Percentiles rank a stretch among this genome's conserved stretches.
These are phyloP conservation scores for Parasteatoda lunata DNA, from an alignment of 2,888 invertebrate genomes.

Conservation along the genomic window DNA sequence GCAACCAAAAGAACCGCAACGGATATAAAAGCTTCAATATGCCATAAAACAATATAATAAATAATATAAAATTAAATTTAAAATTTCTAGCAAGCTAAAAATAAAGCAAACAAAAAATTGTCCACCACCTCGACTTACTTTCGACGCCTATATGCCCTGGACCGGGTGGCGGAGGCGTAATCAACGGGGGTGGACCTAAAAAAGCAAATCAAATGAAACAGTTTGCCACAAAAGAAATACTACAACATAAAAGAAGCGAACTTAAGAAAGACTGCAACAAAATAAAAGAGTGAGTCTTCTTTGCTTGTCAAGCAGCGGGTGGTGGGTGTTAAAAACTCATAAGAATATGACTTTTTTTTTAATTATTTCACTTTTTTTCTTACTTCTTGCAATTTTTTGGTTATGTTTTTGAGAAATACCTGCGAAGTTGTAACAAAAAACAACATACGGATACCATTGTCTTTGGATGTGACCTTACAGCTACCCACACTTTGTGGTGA, in stretches of 20 bases:
- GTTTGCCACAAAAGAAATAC: constrained; percentile 24
- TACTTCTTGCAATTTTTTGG: neutral
- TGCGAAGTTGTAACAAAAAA: neutral
- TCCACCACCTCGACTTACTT: constrained; percentile 65
- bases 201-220: constrained; percentile 47
- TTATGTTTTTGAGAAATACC: neutral
- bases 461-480: constrained; percentile 16
- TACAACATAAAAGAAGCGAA: constrained; percentile 6
- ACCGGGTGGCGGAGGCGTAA: constrained; percentile 68
- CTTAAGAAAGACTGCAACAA: constrained; percentile 3
- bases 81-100: constrained; percentile 1
- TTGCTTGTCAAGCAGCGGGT: constrained; percentile 9
- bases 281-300: constrained; percentile 5
- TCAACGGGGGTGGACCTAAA: constrained; percentile 69
- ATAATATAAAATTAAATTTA: constrained; percentile 4
- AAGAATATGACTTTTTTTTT: constrained; percentile 25
- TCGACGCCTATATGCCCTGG: constrained; percentile 46
- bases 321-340: constrained; percentile 48
- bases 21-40: neutral
- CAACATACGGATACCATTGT: constrained; percentile 17
- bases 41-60: neutral
- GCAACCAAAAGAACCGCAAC: neutral
- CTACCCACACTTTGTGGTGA: constrained; percentile 3
- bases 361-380: constrained; percentile 38
- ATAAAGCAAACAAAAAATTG: constrained; percentile 15